Conservation (phyloP, 2,797 vertebrate genomes). For the Gymnopithys bicolor region DNA sequence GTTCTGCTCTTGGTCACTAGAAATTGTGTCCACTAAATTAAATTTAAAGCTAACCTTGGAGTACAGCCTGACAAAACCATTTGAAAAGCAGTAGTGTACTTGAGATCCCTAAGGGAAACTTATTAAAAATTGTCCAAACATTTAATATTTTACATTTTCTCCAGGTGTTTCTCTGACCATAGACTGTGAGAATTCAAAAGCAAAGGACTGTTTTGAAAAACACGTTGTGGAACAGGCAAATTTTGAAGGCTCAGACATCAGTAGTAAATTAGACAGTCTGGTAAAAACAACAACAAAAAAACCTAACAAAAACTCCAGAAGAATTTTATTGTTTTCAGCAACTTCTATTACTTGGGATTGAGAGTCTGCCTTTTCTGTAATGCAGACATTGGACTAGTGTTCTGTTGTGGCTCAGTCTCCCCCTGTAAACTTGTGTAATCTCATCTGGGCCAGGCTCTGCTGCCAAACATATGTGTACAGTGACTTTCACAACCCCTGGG, state of each 20-base stretch:
- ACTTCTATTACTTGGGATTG: not conserved
- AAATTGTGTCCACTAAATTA: not conserved
- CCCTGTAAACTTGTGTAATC: not conserved
- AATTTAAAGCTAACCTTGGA: not conserved
- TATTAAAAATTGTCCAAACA: not conserved
- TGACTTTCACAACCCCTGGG: not conserved
- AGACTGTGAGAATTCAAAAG: not conserved
- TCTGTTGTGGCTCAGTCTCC: not conserved
- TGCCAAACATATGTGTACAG: accelerated
- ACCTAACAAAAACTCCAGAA: not conserved
- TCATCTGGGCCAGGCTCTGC: not conserved
- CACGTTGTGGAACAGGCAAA: not conserved
- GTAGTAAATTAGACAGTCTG: not conserved
- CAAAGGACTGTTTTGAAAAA: not conserved
- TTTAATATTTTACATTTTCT: not conserved
- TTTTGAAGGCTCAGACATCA: not conserved
- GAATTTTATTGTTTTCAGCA: not conserved
- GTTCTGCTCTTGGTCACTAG: not conserved
- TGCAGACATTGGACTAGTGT: not conserved
- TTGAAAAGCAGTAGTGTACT: not conserved
- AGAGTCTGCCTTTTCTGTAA: not conserved
- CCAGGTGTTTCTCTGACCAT: not conserved
- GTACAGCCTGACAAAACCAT: not conserved
- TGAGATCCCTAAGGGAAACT: not conserved
- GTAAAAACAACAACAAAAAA: not conserved